Conservation (phyloP, 1,140 invertebrate species). For the Piezodorus guildinii region DNA sequence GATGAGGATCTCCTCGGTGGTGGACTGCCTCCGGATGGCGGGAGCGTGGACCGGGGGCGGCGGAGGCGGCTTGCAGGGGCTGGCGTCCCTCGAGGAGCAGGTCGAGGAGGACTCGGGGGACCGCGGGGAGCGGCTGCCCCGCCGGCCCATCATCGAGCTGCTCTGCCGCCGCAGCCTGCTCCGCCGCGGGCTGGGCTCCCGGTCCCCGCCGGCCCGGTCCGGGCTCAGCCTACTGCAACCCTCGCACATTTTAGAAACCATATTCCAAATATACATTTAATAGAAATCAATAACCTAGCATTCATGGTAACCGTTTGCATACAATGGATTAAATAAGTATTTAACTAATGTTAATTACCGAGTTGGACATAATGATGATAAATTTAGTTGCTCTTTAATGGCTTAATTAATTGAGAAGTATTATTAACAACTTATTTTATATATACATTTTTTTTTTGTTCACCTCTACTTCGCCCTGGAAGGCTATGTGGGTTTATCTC, state of each 20-base stretch:
- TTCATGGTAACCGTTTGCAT: no score
- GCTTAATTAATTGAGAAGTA: no score
- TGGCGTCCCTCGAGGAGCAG: conserved; percentile 50
- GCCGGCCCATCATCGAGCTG: conserved; percentile 31
- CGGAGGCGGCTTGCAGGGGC: conserved; percentile 31
- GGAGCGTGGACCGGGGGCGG: conserved; percentile 45
- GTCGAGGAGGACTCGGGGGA: conserved; percentile 60
- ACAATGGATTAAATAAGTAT: no score
- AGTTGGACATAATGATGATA: no score
- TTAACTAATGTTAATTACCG: no score
- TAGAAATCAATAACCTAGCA: no score
- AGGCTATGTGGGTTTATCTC: no score
- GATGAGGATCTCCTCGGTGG: conserved; percentile 82
- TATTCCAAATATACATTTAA: no score
- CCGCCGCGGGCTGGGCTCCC: conserved; percentile 58
- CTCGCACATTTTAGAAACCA: background rate
- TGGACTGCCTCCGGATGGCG: conserved; percentile 70
- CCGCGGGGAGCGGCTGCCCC: conserved; percentile 37
- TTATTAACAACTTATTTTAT: no score
- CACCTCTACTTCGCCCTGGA: no score
- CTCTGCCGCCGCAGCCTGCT: conserved; percentile 41
- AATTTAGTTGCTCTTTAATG: no score
- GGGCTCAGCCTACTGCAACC: conserved; percentile 58
- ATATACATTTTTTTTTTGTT: no score
- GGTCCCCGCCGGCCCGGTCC: conserved; percentile 46